Evolutionary conservation across 2,113 vertebrate genomes (phyloP).

Genomic region (Nicator chloris): DNA sequence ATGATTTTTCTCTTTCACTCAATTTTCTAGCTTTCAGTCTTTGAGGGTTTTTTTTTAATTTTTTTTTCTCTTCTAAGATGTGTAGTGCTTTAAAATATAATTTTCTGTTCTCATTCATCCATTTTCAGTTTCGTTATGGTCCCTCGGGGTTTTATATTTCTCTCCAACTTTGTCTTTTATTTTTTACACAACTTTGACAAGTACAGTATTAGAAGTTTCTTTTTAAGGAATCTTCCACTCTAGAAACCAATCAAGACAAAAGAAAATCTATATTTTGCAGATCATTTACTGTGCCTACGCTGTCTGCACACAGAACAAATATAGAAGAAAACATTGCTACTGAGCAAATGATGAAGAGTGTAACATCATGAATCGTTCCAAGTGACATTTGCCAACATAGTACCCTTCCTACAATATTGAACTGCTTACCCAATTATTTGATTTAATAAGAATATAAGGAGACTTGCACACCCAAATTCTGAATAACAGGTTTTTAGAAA

Average conservation of each 20-base stretch:
- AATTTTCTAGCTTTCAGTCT: background rate
- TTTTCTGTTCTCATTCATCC: background rate
- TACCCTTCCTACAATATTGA: background rate
- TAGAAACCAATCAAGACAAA: conserved; percentile 19
- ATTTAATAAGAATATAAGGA: background rate
- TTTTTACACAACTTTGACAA: conserved; percentile 30
- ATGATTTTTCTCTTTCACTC: background rate
- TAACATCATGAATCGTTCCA: background rate
- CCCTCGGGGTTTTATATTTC: background rate
- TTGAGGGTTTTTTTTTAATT: background rate
- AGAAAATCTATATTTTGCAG: conserved; percentile 38
- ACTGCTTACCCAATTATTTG: background rate
- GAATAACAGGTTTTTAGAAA: background rate
- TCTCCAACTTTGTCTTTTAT: background rate
- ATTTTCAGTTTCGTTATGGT: background rate
- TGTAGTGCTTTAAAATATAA: background rate
- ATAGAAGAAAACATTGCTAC: background rate
- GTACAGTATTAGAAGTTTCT: background rate
- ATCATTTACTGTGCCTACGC: conserved; percentile 26
- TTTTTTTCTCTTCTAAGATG: background rate
- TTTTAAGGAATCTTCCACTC: background rate
- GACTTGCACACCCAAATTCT: background rate
- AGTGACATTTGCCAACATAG: background rate
- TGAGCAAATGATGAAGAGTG: background rate
- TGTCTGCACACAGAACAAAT: conserved; percentile 16